A percentile compares a stretch with the other conserved stretches of the same genome.
Evolutionary conservation across 2,888 invertebrate species (phyloP).

Genomic region (Rhagonycha fulva): DNA sequence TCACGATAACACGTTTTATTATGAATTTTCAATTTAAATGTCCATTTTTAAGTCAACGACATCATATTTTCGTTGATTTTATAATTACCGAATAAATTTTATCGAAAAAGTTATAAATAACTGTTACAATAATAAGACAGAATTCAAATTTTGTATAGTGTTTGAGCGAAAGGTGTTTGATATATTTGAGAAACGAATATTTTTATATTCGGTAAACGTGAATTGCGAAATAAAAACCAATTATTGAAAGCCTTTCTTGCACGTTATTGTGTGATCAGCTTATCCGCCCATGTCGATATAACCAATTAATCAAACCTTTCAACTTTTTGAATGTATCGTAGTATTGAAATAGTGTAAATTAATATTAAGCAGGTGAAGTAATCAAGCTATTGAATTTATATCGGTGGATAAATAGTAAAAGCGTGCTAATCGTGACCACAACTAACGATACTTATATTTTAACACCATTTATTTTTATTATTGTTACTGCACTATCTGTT

Average conservation of each 20-base stretch:
- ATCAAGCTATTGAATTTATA: neutral
- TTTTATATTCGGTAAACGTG: neutral
- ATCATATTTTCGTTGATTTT: neutral
- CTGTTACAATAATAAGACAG: neutral
- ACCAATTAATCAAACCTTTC: neutral
- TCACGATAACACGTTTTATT: neutral
- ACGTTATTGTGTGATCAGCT: neutral
- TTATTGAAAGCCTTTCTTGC: neutral
- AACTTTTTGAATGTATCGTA: neutral
- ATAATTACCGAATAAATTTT: neutral
- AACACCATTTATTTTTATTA: neutral
- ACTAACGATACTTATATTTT: neutral
- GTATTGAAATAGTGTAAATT: neutral
- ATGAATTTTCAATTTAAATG: neutral
- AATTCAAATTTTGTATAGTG: neutral
- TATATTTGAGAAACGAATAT: neutral
- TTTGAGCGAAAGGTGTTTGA: neutral
- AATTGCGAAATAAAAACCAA: neutral
- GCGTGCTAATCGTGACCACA: neutral
- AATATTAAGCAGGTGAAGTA: neutral
- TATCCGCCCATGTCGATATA: neutral
- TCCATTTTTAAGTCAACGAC: neutral
- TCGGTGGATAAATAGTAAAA: neutral
- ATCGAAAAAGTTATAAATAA: neutral
- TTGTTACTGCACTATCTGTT: neutral